phyloP scores from a whole-genome alignment of 2,113 vertebrate species.

The Ornithorhynchus anatinus region DNA sequence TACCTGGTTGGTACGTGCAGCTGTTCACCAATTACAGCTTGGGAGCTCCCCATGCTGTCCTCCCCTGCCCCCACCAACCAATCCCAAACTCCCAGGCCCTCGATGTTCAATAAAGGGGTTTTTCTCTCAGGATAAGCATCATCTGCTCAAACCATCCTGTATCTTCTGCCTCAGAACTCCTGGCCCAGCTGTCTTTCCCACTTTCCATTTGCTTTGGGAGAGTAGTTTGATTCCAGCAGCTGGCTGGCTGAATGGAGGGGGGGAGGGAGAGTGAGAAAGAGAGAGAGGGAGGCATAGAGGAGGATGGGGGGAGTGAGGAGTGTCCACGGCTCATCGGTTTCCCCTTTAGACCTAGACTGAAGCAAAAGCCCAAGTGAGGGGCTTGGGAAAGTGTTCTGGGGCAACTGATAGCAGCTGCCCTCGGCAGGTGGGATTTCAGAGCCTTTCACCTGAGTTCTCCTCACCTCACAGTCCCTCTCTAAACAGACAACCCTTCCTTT shows the following conservation, averaged over 20 bases:
- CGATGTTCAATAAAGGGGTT: too few species aligned
- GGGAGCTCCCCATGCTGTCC: too few species aligned
- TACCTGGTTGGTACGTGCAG: too few species aligned
- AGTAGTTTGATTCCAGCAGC: background rate
- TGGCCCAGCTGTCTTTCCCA: background rate
- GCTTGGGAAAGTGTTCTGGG: background rate
- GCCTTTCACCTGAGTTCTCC: background rate
- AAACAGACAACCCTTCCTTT: conserved; percentile 29
- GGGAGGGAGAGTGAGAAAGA: too few species aligned
- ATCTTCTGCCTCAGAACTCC: background rate
- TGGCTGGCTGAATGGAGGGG: background rate
- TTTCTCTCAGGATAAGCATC: too few species aligned
- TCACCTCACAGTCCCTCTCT: background rate
- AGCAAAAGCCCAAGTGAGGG: background rate
- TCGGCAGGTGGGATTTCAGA: background rate
- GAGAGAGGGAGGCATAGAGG: too few species aligned
- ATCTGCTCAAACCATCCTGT: background rate
- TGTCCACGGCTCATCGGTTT: background rate
- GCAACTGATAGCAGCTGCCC: conserved; percentile 4
- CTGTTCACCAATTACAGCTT: too few species aligned
- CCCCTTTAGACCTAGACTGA: background rate
- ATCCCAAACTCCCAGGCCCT: too few species aligned
- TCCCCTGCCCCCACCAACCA: too few species aligned
- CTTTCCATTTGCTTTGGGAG: background rate
- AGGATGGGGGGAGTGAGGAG: background rate